Conservation (phyloP, 2,888 invertebrate species). For the Acutogordius australiensis region DNA sequence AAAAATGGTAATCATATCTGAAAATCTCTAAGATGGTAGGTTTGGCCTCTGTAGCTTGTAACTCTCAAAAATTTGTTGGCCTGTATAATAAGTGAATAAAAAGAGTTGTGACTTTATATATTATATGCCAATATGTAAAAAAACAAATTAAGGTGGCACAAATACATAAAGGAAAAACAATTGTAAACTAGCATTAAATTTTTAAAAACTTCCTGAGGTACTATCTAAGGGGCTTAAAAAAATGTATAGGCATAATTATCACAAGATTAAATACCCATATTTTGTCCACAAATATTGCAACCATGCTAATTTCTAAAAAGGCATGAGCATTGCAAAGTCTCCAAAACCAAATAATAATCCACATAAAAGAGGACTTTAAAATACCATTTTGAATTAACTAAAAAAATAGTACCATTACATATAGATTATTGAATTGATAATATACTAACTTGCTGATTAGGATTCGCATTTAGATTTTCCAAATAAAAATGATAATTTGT, state of each 20-base stretch:
- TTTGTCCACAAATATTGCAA: conserved; percentile 50
- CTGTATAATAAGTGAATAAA: too few species aligned
- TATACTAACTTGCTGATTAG: conserved; percentile 15
- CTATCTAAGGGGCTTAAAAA: too few species aligned
- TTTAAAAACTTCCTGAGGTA: too few species aligned
- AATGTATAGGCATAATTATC: not conserved
- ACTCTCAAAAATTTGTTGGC: too few species aligned
- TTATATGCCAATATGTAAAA: not conserved
- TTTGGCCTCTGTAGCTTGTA: too few species aligned
- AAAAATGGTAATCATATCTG: too few species aligned
- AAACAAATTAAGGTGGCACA: not conserved
- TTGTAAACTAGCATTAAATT: too few species aligned
- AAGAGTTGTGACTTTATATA: too few species aligned
- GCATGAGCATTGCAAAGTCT: conserved; percentile 47
- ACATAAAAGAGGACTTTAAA: conserved; percentile 42
- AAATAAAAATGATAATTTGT: conserved; percentile 44
- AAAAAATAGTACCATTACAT: conserved; percentile 22
- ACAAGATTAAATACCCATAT: conserved; percentile 30
- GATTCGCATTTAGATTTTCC: conserved; percentile 27
- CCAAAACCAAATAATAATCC: conserved; percentile 43
- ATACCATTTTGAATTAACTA: conserved; percentile 22
- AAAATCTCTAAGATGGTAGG: too few species aligned
- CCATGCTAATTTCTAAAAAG: conserved; percentile 39
- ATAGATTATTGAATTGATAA: not conserved
- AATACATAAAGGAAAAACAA: not conserved